phyloP scores from a whole-genome alignment of 2,888 invertebrate genomes.

The Drosophila cognata region DNA sequence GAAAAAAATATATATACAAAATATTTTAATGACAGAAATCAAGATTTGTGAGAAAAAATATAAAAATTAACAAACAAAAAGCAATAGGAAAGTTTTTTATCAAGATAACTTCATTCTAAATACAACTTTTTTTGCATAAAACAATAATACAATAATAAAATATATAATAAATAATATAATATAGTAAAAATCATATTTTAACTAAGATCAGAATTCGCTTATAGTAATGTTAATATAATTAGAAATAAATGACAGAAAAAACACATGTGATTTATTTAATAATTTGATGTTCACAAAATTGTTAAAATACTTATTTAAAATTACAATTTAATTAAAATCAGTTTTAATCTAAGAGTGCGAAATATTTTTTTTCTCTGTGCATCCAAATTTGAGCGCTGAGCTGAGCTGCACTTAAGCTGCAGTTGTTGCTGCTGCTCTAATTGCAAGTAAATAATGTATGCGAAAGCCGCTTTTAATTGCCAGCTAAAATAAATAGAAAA shows the following conservation, averaged over 20 bases:
- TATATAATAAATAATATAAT: too few relatives aligned
- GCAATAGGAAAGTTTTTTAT: not conserved
- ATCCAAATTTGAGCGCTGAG: slow-evolving; percentile 15
- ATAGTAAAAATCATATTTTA: not conserved
- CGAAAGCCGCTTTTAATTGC: slow-evolving; percentile 72
- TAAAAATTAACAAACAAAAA: not conserved
- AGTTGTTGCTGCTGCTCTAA: slow-evolving; percentile 64
- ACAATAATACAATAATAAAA: not conserved
- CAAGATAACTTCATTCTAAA: not conserved
- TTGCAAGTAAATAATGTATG: slow-evolving; percentile 79
- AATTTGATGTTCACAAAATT: not conserved
- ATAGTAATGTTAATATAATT: not conserved
- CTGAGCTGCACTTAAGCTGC: slow-evolving; percentile 29
- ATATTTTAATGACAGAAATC: not conserved
- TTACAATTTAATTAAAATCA: not conserved
- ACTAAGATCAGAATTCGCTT: not conserved
- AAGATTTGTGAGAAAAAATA: not conserved
- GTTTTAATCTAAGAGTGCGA: not conserved
- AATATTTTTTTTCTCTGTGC: not conserved
- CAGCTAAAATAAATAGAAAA: slow-evolving; percentile 77
- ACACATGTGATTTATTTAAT: too few relatives aligned
- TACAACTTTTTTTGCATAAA: not conserved
- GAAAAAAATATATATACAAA: not conserved
- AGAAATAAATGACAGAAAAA: not conserved
- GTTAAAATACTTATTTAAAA: not conserved